A percentile compares a stretch with the other conserved stretches of the same genome.
phyloP scores from a whole-genome alignment of 2,113 vertebrate species.

The Tiliqua scincoides region DNA sequence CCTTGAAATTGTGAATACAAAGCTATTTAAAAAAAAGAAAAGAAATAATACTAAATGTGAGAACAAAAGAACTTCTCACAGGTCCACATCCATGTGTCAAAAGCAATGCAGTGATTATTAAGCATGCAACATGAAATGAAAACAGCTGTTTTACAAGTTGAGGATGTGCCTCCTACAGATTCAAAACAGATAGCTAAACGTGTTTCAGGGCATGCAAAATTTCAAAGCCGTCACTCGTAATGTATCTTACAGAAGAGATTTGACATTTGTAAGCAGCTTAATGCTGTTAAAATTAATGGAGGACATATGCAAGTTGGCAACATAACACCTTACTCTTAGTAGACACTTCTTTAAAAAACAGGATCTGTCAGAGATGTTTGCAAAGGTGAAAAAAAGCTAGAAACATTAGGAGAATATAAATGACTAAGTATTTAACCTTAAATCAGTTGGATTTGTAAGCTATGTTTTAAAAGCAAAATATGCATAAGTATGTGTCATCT shows the following conservation, averaged over 20 bases:
- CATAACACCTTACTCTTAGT: constrained; percentile 21
- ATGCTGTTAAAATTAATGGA: constrained; percentile 55
- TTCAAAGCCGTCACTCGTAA: constrained; percentile 7
- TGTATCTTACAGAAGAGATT: constrained; percentile 20
- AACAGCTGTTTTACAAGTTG: background rate
- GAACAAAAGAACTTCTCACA: background rate
- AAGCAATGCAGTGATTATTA: background rate
- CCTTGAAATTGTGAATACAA: background rate
- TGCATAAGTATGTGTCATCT: background rate
- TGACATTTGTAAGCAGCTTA: constrained; percentile 52
- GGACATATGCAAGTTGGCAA: constrained; percentile 45
- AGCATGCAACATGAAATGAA: background rate
- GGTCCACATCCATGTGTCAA: background rate
- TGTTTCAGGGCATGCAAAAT: background rate
- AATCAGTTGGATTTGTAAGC: background rate
- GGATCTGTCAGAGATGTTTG: constrained; percentile 17
- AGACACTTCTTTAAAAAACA: background rate
- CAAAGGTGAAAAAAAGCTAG: constrained; percentile 39
- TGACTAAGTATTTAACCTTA: background rate
- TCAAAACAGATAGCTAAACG: background rate
- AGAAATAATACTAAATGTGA: background rate
- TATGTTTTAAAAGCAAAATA: background rate
- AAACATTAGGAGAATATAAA: background rate
- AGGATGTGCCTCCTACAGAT: constrained; percentile 13
- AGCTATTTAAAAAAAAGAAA: background rate